Conservation (phyloP, 2,797 vertebrate genomes). For the Acrocephalus scirpaceus region DNA sequence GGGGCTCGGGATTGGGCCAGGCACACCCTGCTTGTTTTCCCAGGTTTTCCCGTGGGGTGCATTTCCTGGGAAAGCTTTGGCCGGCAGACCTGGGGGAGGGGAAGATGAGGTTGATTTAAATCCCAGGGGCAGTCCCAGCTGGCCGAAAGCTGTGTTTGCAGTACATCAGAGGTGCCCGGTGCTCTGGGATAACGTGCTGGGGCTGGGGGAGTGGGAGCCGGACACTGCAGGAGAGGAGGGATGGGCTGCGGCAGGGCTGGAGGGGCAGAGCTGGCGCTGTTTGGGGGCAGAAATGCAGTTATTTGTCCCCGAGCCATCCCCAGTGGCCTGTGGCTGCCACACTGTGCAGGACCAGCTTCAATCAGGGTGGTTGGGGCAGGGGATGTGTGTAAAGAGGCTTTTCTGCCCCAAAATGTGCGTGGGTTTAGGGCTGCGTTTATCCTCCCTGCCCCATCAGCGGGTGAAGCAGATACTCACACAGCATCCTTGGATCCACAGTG, state of each 20-base stretch:
- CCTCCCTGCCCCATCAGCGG: rapidly evolving
- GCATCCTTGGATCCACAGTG: not conserved
- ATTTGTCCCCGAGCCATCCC: rapidly evolving
- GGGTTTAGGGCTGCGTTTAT: not conserved
- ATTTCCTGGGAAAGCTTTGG: not conserved
- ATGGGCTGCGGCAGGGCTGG: rapidly evolving
- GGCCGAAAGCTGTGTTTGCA: not conserved
- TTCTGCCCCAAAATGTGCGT: not conserved
- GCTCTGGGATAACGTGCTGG: not conserved
- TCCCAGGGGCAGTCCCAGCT: not conserved
- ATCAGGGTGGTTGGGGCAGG: not conserved
- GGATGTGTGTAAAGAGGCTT: not conserved
- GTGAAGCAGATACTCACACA: not conserved
- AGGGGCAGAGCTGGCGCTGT: not conserved
- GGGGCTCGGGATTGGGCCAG: not conserved
- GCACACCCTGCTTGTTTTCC: not conserved
- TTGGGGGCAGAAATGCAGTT: not conserved
- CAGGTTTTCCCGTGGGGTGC: not conserved
- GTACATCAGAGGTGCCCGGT: not conserved
- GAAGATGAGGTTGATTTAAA: not conserved
- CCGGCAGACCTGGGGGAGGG: not conserved
- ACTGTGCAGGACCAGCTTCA: not conserved
- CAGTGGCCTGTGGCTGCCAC: rapidly evolving
- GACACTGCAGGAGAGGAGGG: not conserved
- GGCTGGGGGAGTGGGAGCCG: not conserved